Conservation (phyloP, 2,888 invertebrate species). For the Eucera pruinosa region DNA sequence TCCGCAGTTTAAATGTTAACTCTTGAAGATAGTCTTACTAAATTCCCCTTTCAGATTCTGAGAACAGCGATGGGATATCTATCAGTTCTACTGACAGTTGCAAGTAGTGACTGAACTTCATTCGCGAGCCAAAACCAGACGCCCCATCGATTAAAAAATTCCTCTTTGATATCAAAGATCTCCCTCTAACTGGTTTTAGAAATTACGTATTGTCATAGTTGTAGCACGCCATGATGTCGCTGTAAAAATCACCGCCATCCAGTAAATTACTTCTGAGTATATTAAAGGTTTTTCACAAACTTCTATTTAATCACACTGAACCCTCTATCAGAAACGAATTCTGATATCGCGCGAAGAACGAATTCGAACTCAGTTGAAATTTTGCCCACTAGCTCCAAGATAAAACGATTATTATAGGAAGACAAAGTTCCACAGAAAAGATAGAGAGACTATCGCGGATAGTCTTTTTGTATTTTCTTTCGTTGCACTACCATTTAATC, state of each 20-base stretch:
- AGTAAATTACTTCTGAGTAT: background rate
- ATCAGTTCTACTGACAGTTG: conserved; percentile 64
- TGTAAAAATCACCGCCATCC: background rate
- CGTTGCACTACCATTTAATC: background rate
- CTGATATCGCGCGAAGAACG: background rate
- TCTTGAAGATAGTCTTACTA: background rate
- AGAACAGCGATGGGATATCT: conserved; percentile 66
- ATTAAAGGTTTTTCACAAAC: conserved; percentile 6
- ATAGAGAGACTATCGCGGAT: background rate
- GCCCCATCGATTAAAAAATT: background rate
- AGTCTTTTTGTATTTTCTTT: background rate
- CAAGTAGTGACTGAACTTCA: background rate
- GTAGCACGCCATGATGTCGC: background rate
- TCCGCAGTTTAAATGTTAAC: too few species aligned
- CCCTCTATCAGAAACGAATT: too few species aligned
- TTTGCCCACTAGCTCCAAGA: background rate
- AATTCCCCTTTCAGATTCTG: conserved; percentile 53
- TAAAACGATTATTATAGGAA: too few species aligned
- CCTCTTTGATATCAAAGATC: too few species aligned
- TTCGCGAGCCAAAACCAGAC: background rate
- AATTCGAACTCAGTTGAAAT: background rate
- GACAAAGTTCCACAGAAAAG: background rate
- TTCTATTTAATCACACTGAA: background rate
- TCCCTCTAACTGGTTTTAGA: background rate
- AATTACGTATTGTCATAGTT: background rate